A percentile compares a stretch with the other conserved stretches of the same genome.
phyloP scores from a whole-genome alignment of 2,113 vertebrate species.

The Corydoras sp. region DNA sequence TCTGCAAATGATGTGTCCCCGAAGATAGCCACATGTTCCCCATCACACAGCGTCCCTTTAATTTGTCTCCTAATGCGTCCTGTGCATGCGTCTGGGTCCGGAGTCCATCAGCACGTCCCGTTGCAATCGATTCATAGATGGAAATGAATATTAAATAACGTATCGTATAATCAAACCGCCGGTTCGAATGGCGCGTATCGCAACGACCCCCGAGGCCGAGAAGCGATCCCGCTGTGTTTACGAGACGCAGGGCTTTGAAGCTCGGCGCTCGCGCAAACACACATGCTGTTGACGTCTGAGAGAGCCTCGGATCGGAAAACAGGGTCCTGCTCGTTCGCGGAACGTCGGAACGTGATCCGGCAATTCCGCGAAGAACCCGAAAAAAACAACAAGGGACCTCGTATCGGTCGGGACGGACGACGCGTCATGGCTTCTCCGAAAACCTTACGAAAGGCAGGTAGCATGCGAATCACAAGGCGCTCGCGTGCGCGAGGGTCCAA shows the following conservation, averaged over 20 bases:
- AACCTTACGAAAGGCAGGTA: slow-evolving; percentile 19
- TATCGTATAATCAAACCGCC: no score
- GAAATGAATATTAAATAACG: no score
- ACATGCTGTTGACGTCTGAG: not conserved
- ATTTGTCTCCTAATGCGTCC: no score
- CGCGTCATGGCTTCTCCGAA: slow-evolving; percentile 24
- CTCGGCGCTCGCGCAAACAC: not conserved
- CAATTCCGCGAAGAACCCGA: not conserved
- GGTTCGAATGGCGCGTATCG: no score
- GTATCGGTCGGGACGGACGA: slow-evolving; percentile 1
- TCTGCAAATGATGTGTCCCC: no score
- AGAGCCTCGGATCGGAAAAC: no score
- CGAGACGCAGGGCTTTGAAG: not conserved
- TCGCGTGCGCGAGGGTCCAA: slow-evolving; percentile 2
- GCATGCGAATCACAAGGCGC: slow-evolving; percentile 15
- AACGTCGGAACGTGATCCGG: slow-evolving; percentile 4
- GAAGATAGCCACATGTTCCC: no score
- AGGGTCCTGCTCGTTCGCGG: not conserved
- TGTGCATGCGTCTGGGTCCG: no score
- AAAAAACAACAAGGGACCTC: not conserved
- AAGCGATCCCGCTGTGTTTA: not conserved
- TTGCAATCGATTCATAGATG: no score
- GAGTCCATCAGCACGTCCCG: no score
- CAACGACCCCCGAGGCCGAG: not conserved
- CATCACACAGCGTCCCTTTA: no score